Percentiles rank a stretch among this genome's conserved stretches.
Evolutionary conservation across 2,797 vertebrate genomes (phyloP).

Genomic region (Catostomus latipinnis): DNA sequence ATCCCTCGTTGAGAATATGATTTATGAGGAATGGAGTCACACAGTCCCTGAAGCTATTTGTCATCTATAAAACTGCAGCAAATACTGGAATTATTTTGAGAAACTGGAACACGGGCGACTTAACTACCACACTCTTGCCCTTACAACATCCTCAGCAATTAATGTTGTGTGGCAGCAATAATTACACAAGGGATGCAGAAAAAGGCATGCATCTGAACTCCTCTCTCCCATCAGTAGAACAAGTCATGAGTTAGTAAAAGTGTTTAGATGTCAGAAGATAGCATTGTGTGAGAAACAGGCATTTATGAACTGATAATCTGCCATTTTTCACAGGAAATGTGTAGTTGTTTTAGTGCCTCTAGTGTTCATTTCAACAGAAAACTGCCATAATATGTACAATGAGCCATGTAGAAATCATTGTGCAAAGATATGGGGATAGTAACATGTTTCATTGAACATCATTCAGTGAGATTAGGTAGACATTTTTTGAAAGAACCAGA

Average conservation of each 20-base stretch:
- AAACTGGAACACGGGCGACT: slow-evolving; percentile 82
- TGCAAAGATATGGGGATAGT: too few relatives aligned
- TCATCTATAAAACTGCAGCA: slow-evolving; percentile 83
- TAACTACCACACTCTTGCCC: slow-evolving; percentile 76
- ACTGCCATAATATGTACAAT: too few relatives aligned
- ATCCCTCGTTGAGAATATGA: slow-evolving; percentile 78
- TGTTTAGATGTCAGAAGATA: too few relatives aligned
- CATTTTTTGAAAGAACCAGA: slow-evolving; percentile 73
- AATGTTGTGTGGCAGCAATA: slow-evolving; percentile 70
- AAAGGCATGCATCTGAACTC: slow-evolving; percentile 50
- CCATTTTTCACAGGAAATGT: too few relatives aligned
- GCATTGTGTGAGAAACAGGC: too few relatives aligned
- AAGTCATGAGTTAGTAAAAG: neutral
- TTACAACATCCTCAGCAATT: slow-evolving; percentile 72
- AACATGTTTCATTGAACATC: too few relatives aligned
- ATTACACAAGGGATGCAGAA: slow-evolving; percentile 72
- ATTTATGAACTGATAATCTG: too few relatives aligned
- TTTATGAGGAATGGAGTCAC: slow-evolving; percentile 81
- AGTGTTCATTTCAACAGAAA: too few relatives aligned
- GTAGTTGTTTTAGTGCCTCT: too few relatives aligned
- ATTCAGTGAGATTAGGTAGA: slow-evolving; percentile 31
- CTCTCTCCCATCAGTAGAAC: slow-evolving; percentile 9
- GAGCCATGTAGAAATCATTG: too few relatives aligned
- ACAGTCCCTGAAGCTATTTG: slow-evolving; percentile 82
- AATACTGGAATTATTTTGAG: slow-evolving; percentile 84